phyloP scores from a whole-genome alignment of 37 sponge, comb jelly and placozoan genomes.

The Aplysina aerophoba region DNA sequence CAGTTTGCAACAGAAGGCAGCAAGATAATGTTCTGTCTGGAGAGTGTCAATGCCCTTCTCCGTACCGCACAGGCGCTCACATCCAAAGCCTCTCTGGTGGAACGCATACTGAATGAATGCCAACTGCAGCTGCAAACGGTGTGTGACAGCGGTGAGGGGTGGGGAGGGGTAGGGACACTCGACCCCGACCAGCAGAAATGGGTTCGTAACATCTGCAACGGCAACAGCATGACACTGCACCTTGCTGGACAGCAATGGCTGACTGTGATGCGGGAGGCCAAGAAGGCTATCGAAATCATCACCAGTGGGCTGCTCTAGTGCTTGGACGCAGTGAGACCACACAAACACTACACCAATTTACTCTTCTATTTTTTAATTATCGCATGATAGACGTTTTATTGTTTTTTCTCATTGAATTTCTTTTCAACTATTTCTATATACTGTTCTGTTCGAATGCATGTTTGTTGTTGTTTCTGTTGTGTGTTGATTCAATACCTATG shows the following conservation, averaged over 20 bases:
- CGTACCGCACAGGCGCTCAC: slow-evolving; percentile 55
- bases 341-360: too few species aligned
- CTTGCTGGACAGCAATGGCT: slow-evolving; percentile 50
- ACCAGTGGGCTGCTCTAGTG: neutral
- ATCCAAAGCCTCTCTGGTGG: neutral
- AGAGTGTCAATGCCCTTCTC: slow-evolving; percentile 48
- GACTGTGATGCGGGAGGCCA: neutral
- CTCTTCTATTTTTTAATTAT: too few species aligned
- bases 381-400: too few species aligned
- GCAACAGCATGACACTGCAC: slow-evolving; percentile 41
- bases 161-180: slow-evolving; percentile 27
- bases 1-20: slow-evolving; percentile 19
- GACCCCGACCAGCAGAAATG: slow-evolving; percentile 43
- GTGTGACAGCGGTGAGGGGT: slow-evolving; percentile 26
- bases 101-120: slow-evolving; percentile 27
- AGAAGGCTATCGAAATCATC: slow-evolving; percentile 9
- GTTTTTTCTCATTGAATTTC: neutral
- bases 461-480: neutral
- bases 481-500: neutral
- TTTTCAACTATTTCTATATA: neutral
- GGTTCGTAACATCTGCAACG: slow-evolving; percentile 45
- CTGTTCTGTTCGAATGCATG: neutral
- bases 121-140: neutral
- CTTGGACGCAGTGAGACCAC: too few species aligned
- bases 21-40: slow-evolving; percentile 5